These are phyloP conservation scores for Drosophila differens DNA, from an alignment of 2,888 invertebrate genomes.

Conservation along the genomic window DNA sequence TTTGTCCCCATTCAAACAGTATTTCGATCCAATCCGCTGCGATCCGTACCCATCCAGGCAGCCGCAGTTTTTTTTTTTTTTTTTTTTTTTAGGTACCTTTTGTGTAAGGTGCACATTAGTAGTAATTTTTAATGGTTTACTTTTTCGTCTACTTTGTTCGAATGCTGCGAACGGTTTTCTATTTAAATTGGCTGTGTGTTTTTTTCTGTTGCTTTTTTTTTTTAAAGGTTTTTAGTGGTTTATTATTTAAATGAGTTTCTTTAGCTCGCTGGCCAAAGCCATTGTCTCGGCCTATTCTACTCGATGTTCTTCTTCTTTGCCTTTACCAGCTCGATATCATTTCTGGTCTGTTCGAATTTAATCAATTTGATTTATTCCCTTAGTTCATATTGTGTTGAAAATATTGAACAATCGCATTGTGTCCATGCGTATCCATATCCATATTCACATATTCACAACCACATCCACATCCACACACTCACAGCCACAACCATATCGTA, in stretches of 20 bases:
- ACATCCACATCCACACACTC: slow-evolving; percentile 19
- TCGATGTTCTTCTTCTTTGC: slow-evolving; percentile 27
- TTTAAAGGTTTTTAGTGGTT: slow-evolving; percentile 60
- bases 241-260: slow-evolving; percentile 73
- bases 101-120: slow-evolving; percentile 84
- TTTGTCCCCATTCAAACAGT: slow-evolving; percentile 58
- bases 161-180: slow-evolving; percentile 61
- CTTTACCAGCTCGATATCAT: slow-evolving; percentile 50
- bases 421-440: slow-evolving; percentile 58
- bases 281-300: slow-evolving; percentile 38
- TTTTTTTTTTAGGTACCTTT: slow-evolving; percentile 26
- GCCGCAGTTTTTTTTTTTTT: slow-evolving; percentile 1
- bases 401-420: slow-evolving; percentile 72
- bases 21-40: slow-evolving; percentile 62
- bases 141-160: slow-evolving; percentile 76
- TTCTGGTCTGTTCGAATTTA: slow-evolving; percentile 75
- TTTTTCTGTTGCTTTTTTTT: slow-evolving; percentile 26
- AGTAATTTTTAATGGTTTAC: slow-evolving; percentile 84
- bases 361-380: slow-evolving; percentile 83
- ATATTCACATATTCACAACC: slow-evolving; percentile 27
- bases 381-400: slow-evolving; percentile 75
- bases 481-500: slow-evolving; percentile 55
- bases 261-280: slow-evolving; percentile 2
- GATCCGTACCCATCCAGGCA: slow-evolving; percentile 37
- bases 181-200: slow-evolving; percentile 58